Conservation (phyloP, 64 coral and sea anemone genomes). For the Actinia equina region DNA sequence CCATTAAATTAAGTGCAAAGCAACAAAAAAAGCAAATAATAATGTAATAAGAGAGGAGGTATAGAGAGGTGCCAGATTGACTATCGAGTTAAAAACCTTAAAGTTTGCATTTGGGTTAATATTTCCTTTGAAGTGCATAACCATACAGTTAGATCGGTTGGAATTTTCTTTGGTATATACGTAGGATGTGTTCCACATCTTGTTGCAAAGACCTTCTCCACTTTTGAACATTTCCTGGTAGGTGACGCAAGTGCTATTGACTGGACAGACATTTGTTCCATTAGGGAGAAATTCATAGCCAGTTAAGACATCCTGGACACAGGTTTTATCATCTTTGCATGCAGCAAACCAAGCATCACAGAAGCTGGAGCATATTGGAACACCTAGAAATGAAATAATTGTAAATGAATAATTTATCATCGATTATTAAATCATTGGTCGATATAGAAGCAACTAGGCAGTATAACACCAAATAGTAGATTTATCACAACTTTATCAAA, state of each 20-base stretch:
- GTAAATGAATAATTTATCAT: not conserved
- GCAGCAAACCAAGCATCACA: constrained; percentile 58
- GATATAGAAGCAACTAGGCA: too few species aligned
- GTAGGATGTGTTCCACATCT: constrained; percentile 58
- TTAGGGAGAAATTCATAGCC: constrained; percentile 42
- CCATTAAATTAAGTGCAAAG: not conserved
- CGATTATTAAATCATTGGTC: too few species aligned
- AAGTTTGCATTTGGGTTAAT: not conserved
- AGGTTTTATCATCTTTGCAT: constrained; percentile 53
- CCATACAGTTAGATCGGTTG: constrained; percentile 45
- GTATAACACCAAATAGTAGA: too few species aligned
- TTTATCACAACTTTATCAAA: too few species aligned
- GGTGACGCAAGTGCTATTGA: constrained; percentile 27
- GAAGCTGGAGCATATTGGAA: constrained; percentile 45
- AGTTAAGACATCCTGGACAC: constrained; percentile 49
- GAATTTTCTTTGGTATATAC: constrained; percentile 26
- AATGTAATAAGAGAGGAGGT: not conserved
- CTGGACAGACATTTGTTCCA: constrained; percentile 44
- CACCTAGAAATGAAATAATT: constrained; percentile 1
- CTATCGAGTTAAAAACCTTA: not conserved
- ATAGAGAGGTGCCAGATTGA: not conserved
- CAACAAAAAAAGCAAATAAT: not conserved
- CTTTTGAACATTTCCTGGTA: constrained; percentile 38
- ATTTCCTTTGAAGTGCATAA: constrained; percentile 4
- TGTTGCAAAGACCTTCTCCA: constrained; percentile 50